Evolutionary conservation across 2,888 invertebrate species (phyloP).

Genomic region (Tetheella fluctuosa): DNA sequence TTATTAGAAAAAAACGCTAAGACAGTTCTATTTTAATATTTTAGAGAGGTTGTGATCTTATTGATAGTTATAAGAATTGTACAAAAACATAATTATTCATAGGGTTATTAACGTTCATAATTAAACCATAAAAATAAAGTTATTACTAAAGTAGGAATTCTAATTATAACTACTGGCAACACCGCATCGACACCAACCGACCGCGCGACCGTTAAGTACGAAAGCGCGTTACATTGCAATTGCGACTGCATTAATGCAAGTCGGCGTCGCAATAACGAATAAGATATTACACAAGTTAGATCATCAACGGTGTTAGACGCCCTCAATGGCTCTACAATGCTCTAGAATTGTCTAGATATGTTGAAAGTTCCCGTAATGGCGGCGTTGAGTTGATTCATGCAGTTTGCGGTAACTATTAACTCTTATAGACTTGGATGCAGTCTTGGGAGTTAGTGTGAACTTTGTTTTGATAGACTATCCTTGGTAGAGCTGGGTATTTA

Average conservation of each 20-base stretch:
- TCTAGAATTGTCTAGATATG: slow-evolving; percentile 50
- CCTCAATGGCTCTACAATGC: slow-evolving; percentile 50
- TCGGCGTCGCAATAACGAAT: slow-evolving; percentile 60
- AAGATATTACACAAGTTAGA: slow-evolving; percentile 73
- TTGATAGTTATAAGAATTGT: too few relatives aligned
- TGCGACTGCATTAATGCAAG: slow-evolving; percentile 63
- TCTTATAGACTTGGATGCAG: slow-evolving; percentile 11
- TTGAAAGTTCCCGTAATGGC: slow-evolving; percentile 57
- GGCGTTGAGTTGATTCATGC: slow-evolving; percentile 59
- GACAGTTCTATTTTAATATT: too few relatives aligned
- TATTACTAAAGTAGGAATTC: neutral
- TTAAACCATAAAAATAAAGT: neutral
- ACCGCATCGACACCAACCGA: slow-evolving; percentile 12
- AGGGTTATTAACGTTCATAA: neutral
- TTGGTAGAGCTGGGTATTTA: neutral
- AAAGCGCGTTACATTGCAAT: slow-evolving; percentile 37
- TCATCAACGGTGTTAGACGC: slow-evolving; percentile 64
- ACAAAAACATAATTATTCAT: too few relatives aligned
- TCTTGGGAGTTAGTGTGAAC: slow-evolving; percentile 2
- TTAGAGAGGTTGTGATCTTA: too few relatives aligned
- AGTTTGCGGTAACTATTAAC: slow-evolving; percentile 38
- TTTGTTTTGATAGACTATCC: slow-evolving; percentile 4
- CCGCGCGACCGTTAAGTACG: slow-evolving; percentile 31
- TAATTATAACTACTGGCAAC: slow-evolving; percentile 35
- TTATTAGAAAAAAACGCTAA: too few relatives aligned